Evolutionary conservation across 2,888 invertebrate species (phyloP).

Genomic region (Strigamia crassipes): DNA sequence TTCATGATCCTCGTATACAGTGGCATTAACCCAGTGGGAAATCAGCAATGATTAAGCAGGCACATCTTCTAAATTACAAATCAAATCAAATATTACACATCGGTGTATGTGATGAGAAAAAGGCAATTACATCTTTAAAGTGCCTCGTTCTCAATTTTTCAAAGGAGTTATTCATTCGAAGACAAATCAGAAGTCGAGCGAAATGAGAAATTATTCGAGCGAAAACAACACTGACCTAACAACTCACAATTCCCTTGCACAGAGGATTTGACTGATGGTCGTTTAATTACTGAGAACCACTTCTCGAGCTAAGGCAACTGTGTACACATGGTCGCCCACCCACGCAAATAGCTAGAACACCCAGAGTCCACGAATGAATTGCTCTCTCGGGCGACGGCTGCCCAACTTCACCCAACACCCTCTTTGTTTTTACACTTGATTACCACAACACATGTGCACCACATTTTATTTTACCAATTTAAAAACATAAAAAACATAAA

Average conservation of each 20-base stretch:
- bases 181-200: slow-evolving; percentile 12
- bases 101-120: background rate
- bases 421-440: slow-evolving; percentile 12
- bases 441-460: slow-evolving; percentile 5
- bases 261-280: slow-evolving; percentile 33
- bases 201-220: slow-evolving; percentile 23
- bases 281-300: slow-evolving; percentile 34
- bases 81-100: slow-evolving; percentile 24
- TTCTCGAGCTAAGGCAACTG: slow-evolving; percentile 11
- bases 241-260: slow-evolving; percentile 23
- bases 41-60: slow-evolving; percentile 3
- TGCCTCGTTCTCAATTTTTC: slow-evolving; percentile 2
- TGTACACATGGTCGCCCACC: slow-evolving; percentile 21
- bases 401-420: background rate
- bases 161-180: slow-evolving; percentile 28
- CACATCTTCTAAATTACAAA: background rate
- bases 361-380: slow-evolving; percentile 16
- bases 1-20: slow-evolving; percentile 16
- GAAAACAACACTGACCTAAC: slow-evolving; percentile 37
- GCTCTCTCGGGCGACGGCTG: slow-evolving; percentile 16
- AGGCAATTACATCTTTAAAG: slow-evolving; percentile 1
- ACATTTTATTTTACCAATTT: background rate
- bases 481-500: background rate
- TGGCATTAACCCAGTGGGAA: background rate
- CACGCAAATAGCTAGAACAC: slow-evolving; percentile 21